Percentiles rank a stretch among this genome's conserved stretches.
phyloP scores from a whole-genome alignment of 2,113 vertebrate species.

The Phalacrocorax pelagicus region DNA sequence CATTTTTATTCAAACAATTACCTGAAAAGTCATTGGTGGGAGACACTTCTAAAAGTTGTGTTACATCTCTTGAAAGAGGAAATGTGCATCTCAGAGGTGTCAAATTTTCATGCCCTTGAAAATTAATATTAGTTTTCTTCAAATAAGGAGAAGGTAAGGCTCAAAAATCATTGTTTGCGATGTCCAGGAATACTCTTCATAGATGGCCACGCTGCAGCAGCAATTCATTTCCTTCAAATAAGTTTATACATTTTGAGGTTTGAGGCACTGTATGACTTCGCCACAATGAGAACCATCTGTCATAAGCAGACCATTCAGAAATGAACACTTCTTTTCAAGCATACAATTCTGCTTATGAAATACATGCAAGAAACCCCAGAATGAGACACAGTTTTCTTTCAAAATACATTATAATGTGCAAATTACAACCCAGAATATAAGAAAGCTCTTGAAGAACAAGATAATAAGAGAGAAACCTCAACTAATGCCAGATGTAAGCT shows the following conservation, averaged over 20 bases:
- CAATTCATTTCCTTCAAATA: not conserved
- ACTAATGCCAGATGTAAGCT: not conserved
- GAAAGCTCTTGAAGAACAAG: not conserved
- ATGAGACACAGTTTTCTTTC: not conserved
- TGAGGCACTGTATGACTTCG: not conserved
- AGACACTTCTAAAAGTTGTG: not conserved
- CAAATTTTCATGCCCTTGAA: not conserved
- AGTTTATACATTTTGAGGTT: conserved; percentile 30
- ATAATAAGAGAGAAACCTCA: conserved; percentile 11
- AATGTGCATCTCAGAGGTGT: not conserved
- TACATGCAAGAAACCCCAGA: conserved; percentile 6
- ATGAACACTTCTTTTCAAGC: not conserved
- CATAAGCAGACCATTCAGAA: not conserved
- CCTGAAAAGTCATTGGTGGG: not conserved
- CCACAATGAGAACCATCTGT: conserved; percentile 54
- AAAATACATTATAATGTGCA: conserved; percentile 38
- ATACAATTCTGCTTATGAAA: conserved; percentile 24
- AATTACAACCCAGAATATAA: conserved; percentile 31
- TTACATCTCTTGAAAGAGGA: not conserved
- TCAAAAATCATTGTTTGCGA: not conserved
- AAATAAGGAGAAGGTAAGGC: not conserved
- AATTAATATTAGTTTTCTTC: not conserved
- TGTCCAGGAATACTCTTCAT: not conserved
- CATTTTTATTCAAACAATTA: not conserved
- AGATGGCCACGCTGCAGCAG: not conserved